Conservation (phyloP, 2,888 invertebrate species). For the Eueremaeus valkanovi region DNA sequence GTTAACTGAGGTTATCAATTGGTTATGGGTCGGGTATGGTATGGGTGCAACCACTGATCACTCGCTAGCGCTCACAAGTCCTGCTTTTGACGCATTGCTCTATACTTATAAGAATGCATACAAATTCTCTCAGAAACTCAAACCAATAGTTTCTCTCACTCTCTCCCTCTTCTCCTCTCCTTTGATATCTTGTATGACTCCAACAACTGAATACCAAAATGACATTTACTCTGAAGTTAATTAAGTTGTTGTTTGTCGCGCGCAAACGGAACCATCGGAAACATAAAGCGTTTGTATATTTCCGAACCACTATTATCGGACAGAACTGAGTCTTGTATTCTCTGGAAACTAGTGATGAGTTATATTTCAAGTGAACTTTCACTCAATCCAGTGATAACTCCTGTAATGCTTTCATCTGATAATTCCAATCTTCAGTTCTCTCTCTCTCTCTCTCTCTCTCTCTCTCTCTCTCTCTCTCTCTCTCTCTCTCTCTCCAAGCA, state of each 20-base stretch:
- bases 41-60: conserved; percentile 35
- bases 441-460: too few relatives aligned
- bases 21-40: conserved; percentile 9
- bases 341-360: conserved; percentile 1
- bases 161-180: neutral
- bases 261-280: neutral
- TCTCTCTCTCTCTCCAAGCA: too few relatives aligned
- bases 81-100: neutral
- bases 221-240: conserved; percentile 30
- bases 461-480: too few relatives aligned
- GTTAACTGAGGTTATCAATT: conserved; percentile 30
- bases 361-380: neutral
- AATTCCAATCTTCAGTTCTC: neutral
- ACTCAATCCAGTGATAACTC: neutral
- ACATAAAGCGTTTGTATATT: conserved; percentile 14
- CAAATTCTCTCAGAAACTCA: neutral
- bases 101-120: neutral
- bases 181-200: neutral
- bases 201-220: conserved; percentile 28
- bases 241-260: conserved; percentile 35
- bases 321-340: neutral
- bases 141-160: too few relatives aligned
- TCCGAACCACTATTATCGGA: neutral
- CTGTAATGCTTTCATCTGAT: conserved; percentile 25
- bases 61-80: neutral